Conservation (phyloP, 2,888 invertebrate species). For the Philhelius pedissequus region DNA sequence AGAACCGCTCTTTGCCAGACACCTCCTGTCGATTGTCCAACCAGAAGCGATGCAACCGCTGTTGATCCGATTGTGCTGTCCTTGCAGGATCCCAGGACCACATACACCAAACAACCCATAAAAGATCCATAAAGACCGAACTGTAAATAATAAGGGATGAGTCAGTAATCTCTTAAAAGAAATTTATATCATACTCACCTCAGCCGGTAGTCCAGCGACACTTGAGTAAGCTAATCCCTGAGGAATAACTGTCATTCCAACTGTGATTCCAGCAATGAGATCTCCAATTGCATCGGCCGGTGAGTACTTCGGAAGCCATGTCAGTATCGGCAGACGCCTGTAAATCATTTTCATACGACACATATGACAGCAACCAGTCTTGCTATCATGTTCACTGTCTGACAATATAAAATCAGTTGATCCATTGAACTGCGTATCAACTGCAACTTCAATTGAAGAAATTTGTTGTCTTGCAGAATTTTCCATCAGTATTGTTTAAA, state of each 20-base stretch:
- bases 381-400: constrained; percentile 72
- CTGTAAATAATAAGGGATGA: constrained; percentile 79
- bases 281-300: constrained; percentile 88
- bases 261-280: constrained; percentile 94
- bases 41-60: constrained; percentile 93
- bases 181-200: constrained; percentile 78
- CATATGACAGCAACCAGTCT: constrained; percentile 9
- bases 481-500: constrained; percentile 5
- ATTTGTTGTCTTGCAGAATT: not conserved
- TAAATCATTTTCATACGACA: constrained; percentile 48
- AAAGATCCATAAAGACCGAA: constrained; percentile 96
- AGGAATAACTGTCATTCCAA: constrained; percentile 84
- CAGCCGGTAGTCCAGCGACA: constrained; percentile 87
- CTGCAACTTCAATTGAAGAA: constrained; percentile 66
- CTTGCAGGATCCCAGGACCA: constrained; percentile 93
- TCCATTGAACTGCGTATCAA: constrained; percentile 74
- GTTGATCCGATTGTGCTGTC: constrained; percentile 96
- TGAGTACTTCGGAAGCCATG: constrained; percentile 89
- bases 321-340: constrained; percentile 85
- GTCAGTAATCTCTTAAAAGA: not conserved
- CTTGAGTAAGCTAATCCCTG: constrained; percentile 91
- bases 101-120: constrained; percentile 93
- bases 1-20: constrained; percentile 84
- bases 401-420: constrained; percentile 76
- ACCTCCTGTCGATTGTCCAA: constrained; percentile 87